Percentiles rank a stretch among this genome's conserved stretches.
Evolutionary conservation across 2,797 vertebrate genomes (phyloP).

Genomic region (Clarias platycephalus): DNA sequence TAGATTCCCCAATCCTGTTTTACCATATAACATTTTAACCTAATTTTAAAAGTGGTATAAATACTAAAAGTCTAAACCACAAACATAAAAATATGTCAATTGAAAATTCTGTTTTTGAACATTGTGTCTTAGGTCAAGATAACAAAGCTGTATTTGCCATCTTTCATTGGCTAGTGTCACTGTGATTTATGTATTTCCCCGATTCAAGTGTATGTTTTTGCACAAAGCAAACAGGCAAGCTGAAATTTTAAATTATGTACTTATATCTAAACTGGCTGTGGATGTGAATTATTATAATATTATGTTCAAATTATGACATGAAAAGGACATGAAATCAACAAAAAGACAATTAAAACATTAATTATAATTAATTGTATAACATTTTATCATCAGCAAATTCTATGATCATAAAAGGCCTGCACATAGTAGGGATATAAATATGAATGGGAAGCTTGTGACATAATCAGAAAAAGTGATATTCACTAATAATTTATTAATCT

Average conservation of each 20-base stretch:
- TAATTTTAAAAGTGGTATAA: background rate
- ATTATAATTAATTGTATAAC: background rate
- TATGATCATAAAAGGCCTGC: background rate
- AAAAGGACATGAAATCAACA: background rate
- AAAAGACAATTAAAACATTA: background rate
- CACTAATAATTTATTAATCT: background rate
- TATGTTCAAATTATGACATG: conserved; percentile 5
- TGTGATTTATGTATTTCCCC: background rate
- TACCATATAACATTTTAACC: background rate
- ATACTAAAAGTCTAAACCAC: background rate
- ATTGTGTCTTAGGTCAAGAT: background rate
- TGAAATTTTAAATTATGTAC: background rate
- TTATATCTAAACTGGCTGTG: background rate
- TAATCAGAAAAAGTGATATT: conserved; percentile 12
- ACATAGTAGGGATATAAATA: background rate
- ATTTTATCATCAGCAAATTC: conserved; percentile 3
- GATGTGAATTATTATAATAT: background rate
- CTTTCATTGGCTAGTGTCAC: background rate
- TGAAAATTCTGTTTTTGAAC: background rate
- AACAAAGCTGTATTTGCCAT: background rate
- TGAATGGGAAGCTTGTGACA: background rate
- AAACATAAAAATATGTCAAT: background rate
- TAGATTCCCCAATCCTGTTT: background rate
- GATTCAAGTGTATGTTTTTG: background rate
- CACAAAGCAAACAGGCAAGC: background rate